Conservation (phyloP, 2,797 vertebrate species). For the Tamandua tetradactyla region DNA sequence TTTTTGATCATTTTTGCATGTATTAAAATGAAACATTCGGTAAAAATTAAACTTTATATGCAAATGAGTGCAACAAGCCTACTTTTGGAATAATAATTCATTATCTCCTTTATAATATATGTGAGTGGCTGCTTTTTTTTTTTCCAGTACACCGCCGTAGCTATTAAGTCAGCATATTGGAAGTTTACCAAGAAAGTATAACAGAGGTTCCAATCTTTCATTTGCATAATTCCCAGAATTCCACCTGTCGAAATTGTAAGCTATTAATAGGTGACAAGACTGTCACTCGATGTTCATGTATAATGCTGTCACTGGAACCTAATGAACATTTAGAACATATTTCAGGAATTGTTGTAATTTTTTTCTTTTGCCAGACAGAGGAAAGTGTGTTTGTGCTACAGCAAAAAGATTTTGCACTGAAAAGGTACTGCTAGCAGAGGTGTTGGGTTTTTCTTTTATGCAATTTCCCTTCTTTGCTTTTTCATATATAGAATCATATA, state of each 20-base stretch:
- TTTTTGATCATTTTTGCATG: slow-evolving; percentile 85
- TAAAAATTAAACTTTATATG: slow-evolving; percentile 87
- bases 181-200: slow-evolving; percentile 85
- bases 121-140: slow-evolving; percentile 77
- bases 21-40: slow-evolving; percentile 84
- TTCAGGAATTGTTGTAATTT: slow-evolving; percentile 78
- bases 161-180: slow-evolving; percentile 84
- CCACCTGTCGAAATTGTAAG: slow-evolving; percentile 80
- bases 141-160: slow-evolving; percentile 60
- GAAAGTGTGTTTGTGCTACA: slow-evolving; percentile 72
- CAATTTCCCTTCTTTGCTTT: slow-evolving; percentile 7
- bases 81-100: slow-evolving; percentile 85
- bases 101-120: slow-evolving; percentile 83
- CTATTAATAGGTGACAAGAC: slow-evolving; percentile 85
- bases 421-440: slow-evolving; percentile 28
- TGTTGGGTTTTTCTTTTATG: background rate
- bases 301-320: slow-evolving; percentile 81
- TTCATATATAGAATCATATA: slow-evolving; percentile 22
- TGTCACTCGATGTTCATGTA: slow-evolving; percentile 83
- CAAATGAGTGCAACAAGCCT: slow-evolving; percentile 82
- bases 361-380: slow-evolving; percentile 72
- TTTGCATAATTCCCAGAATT: slow-evolving; percentile 86
- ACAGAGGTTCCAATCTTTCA: slow-evolving; percentile 73
- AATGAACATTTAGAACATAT: slow-evolving; percentile 83
- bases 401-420: slow-evolving; percentile 69